phyloP scores from a whole-genome alignment of 2,797 vertebrate genomes.

The Loris lydekkerianus region DNA sequence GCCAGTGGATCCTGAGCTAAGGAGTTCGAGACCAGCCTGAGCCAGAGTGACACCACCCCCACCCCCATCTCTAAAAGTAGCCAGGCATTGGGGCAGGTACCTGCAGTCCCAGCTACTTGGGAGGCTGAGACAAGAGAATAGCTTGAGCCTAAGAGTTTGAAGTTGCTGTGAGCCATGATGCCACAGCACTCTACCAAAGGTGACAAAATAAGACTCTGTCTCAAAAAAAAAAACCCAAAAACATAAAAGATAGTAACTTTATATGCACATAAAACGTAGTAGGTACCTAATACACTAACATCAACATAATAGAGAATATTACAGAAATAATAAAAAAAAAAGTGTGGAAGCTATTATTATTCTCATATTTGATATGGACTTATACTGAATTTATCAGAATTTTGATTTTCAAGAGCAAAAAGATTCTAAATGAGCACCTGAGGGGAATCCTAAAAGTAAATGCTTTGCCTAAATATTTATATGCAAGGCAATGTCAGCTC shows the following conservation, averaged over 20 bases:
- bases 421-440: background rate
- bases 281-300: background rate
- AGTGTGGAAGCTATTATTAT: background rate
- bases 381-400: background rate
- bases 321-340: background rate
- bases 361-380: background rate
- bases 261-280: background rate
- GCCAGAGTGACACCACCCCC: no score
- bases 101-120: no score
- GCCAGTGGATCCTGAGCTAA: no score
- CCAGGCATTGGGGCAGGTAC: no score
- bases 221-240: no score
- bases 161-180: no score
- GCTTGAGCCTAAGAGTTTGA: no score
- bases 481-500: background rate
- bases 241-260: background rate
- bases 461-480: background rate
- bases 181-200: no score
- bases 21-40: no score
- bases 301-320: background rate
- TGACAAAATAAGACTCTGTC: no score
- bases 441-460: background rate
- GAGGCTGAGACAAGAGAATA: no score
- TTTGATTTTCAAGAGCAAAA: conserved; percentile 49
- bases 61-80: no score